Evolutionary conservation across 2,888 invertebrate genomes (phyloP).

Genomic region (Belgica antarctica): DNA sequence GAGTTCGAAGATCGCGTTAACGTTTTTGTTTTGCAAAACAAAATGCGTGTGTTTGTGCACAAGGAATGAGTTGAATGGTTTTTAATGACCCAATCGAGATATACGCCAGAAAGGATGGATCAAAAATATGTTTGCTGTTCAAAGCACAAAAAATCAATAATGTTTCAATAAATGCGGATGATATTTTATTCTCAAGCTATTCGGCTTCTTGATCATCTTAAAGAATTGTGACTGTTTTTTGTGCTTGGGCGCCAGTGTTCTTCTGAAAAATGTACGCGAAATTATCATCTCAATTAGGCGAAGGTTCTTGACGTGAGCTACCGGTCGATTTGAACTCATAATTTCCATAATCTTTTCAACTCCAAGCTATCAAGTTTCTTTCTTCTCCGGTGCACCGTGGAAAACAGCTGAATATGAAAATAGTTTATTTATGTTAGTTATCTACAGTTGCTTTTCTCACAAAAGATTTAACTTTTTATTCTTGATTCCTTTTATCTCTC

Average conservation of each 20-base stretch:
- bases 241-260: slow-evolving; percentile 28
- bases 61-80: slow-evolving; percentile 3
- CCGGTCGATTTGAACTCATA: not conserved
- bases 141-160: not conserved
- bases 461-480: slow-evolving; percentile 13
- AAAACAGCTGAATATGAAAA: slow-evolving; percentile 6
- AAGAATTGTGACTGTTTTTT: not conserved
- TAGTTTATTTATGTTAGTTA: slow-evolving; percentile 40
- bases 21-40: too few relatives aligned
- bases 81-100: slow-evolving; percentile 30
- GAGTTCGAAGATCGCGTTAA: not conserved
- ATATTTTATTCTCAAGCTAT: too few relatives aligned
- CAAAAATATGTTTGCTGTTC: not conserved
- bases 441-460: slow-evolving; percentile 31
- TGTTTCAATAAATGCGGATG: slow-evolving; percentile 18
- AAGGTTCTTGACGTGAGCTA: slow-evolving; percentile 28
- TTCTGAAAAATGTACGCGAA: not conserved
- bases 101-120: not conserved
- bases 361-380: slow-evolving; percentile 1
- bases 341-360: slow-evolving; percentile 11
- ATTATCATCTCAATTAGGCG: slow-evolving; percentile 42
- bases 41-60: not conserved
- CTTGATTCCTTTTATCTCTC: slow-evolving; percentile 13
- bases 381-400: not conserved
- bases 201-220: too few relatives aligned